Evolutionary conservation across 2,113 vertebrate species (phyloP), one percentile per base, ranked within the genome.

Genomic region (Cygnus buccinator): DNA sequence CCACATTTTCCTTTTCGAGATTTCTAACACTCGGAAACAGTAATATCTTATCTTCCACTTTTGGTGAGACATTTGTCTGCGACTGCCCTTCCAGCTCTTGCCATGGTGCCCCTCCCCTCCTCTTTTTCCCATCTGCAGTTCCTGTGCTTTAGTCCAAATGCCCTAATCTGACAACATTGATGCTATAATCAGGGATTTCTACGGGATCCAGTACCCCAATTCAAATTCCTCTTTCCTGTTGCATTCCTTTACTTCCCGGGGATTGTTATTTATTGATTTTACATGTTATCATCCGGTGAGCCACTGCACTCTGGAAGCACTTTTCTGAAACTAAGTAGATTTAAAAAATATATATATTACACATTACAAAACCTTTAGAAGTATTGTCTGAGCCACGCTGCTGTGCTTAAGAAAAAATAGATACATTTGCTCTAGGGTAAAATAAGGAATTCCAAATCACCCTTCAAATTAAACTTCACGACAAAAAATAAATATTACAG

Each of bases 21-120:
- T 79, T 78, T 81, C 62, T 82, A 91, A 72, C 20, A 65, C 43
- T 66, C 0, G 2, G 81, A 89, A 95, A 95, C 50, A 68, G 25
- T 13, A 58, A 58, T 95, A 95, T 94, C 95, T 95, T 95, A 95
- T 95, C 93, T 90, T 79, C 55, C 29, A 37, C 35, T 80, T 95
- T 73, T 4, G 11, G 78, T 81, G 85, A 94, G 86, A 85, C 44
- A 84, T 62, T 87, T 73, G 33, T 58, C 62, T 80, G 57, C 1
- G 5, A 76, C 58, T 85, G 89, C 71, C 71, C 50, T 90, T 90
- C 41, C 74, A 95, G 74, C 37, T 79, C 71, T 44, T 79, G 71
- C 44, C 67, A 39, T 19, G 33, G 67, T 67, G 44, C 46, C 41
- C 15, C 66, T 93, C 41, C 61, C 44, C 91, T 94, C 58, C 74